Evolutionary conservation across 30 jellyfish, hydroid and myxozoan species (phyloP), one percentile per base, ranked within the genome.

Genomic region (Cassiopea xamachana): DNA sequence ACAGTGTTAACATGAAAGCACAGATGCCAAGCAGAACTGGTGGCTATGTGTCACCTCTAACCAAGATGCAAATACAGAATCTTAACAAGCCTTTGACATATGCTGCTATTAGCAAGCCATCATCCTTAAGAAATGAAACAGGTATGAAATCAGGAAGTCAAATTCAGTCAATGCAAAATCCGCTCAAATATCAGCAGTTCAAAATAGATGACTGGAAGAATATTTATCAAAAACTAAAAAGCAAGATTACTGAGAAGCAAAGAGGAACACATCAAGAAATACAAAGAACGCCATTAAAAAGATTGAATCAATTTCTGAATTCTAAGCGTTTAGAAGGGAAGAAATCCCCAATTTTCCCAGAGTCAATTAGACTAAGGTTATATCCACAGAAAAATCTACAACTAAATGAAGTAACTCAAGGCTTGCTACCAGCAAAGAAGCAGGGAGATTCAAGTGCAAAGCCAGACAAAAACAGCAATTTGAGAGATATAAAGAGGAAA

Each of bases 301-400:
- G 18, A 1, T 2, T 4, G 27, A 78, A 10, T 6, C 13, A 58
- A 8, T 78, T 47, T 17, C 47, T 7, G 13, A 48, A 39, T 69
- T 69, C 60, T 2, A 48, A 83, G 45, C 27, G 44, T 3, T 46
- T 46, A 46, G 50, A 50, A 9, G 43, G 55, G 61, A 46, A 46
- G n/a, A 39, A 27, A 5, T 46, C 14, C 1, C 71, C 17, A 12
- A 39, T 7, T 7, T 70, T 84, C 39, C 92, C 92, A 8, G 92
- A 84, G 44, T 69, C 85, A 15, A 84, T 84, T 62, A 70, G 59
- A 19, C 58, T 84, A 16, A 61, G 92, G 61, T 15, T 84, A 67
- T 84, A 69, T 49, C 85, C 92, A 27, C 84, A 71, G 6, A 62
- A 47, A 1, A 73, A 62, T 55, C 46, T 72, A 17, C n/a, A 84